Base-by-base conservation (phyloP, 2,113 vertebrate species). In the Archilochus colubris region DNA sequence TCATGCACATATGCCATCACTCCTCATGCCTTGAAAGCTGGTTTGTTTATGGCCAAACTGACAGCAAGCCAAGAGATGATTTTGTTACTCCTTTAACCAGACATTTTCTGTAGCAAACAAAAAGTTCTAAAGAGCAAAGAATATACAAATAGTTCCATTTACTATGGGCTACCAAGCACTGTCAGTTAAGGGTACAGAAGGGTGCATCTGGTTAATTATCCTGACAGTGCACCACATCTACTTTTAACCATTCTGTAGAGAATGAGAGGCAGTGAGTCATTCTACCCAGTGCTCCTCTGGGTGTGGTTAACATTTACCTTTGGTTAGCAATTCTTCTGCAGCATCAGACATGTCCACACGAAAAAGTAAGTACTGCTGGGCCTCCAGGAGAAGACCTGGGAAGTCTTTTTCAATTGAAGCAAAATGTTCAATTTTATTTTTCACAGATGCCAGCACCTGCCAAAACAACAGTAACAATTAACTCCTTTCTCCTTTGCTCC, bases 361-460 rank as follows among this genome's bases (percentile, higher is more conserved):
- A 89, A 98, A 98, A 84, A 99, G 98, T 86, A 99, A 97, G 97
- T 99, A 99, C 86, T 99, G 98, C 67, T 99, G 99, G 48, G 99
- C 99, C 43, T 99, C 98, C 55, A 98, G 97, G 55, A 99, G 98
- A 93, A 99, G 97, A 74, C 98, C 97, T 2, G 98, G 96, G 67
- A 99, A 99, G 95, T 99, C 98, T 94, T 98, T 98, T 96, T 98
- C 98, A 70, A 95, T 44, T 5, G 97, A 98, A 48, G 98, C 98
- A 95, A 98, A 97, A 91, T 98, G 97, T 59, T 99, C 99, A 18
- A 99, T 99, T 98, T 99, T 99, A 96, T 98, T 98, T 97, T 99
- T 99, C 94, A 99, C 97, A 62, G 98, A 99, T 61, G 99, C 99
- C 25, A 99, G 98, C 66, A 99, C 99, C 99, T 99, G 96, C 66